Percentiles rank a stretch among this genome's conserved stretches.
phyloP scores from a whole-genome alignment of 2,888 invertebrate genomes.

The Steromphala cineraria region DNA sequence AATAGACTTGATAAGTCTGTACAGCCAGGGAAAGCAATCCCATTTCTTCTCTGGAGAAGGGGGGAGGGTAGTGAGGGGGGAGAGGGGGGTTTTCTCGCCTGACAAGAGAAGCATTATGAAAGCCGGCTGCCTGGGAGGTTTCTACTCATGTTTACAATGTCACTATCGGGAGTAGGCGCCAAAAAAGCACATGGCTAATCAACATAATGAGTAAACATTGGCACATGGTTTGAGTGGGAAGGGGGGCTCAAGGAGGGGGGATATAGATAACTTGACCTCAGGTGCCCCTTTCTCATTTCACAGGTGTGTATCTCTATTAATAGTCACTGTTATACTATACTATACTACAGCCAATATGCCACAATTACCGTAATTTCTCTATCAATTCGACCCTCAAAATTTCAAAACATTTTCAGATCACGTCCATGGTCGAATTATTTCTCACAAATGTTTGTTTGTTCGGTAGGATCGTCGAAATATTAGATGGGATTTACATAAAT shows the following conservation, averaged over 20 bases:
- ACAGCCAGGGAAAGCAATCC: slow-evolving; percentile 1
- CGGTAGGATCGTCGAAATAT: too few relatives aligned
- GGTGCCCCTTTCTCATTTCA: neutral
- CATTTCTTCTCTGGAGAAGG: neutral
- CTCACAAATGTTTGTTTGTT: too few relatives aligned
- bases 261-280: slow-evolving; percentile 20
- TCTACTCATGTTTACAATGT: slow-evolving; percentile 1
- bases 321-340: neutral
- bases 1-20: neutral
- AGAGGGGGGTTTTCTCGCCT: neutral
- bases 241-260: neutral
- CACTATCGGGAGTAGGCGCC: neutral
- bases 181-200: slow-evolving; percentile 52
- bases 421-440: too few relatives aligned
- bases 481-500: too few relatives aligned
- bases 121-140: neutral
- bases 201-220: slow-evolving; percentile 44
- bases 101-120: slow-evolving; percentile 4
- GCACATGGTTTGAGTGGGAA: slow-evolving; percentile 19
- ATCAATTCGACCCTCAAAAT: too few relatives aligned
- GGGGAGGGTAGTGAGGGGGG: neutral
- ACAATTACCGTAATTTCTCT: too few relatives aligned
- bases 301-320: neutral
- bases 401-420: too few relatives aligned
- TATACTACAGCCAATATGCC: too few relatives aligned